Percentiles rank a stretch among this genome's conserved stretches.
phyloP scores from a whole-genome alignment of 1,140 invertebrate species.

The Drosophila pruinosa region DNA sequence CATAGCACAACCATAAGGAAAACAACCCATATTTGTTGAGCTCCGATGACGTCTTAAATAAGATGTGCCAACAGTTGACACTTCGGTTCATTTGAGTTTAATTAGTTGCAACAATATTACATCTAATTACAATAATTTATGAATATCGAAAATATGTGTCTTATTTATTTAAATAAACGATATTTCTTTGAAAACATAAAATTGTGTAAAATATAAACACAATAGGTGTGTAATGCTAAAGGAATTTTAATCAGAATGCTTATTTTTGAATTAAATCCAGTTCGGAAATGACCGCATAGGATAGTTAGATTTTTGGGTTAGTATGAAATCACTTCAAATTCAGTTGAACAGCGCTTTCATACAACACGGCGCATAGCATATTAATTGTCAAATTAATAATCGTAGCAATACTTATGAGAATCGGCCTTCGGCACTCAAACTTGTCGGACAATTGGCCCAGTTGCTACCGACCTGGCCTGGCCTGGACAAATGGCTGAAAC shows the following conservation, averaged over 20 bases:
- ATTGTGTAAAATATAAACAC: too few species aligned
- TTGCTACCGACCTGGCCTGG: conserved; percentile 12
- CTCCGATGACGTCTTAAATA: conserved; percentile 12
- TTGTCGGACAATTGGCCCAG: conserved; percentile 47
- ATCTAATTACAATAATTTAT: not conserved
- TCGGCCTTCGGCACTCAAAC: conserved; percentile 43
- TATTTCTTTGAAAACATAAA: not conserved
- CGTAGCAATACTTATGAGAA: conserved; percentile 23
- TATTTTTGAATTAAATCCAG: not conserved
- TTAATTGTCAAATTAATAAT: conserved; percentile 51
- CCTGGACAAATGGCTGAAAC: conserved; percentile 24
- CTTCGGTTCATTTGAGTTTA: not conserved
- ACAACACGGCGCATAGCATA: conserved; percentile 36
- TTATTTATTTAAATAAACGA: not conserved
- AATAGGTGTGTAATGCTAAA: too few species aligned
- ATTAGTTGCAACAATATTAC: not conserved
- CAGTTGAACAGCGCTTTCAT: not conserved
- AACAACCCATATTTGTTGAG: conserved; percentile 18
- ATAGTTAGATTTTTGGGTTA: not conserved
- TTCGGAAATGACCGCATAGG: not conserved
- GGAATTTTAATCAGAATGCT: too few species aligned
- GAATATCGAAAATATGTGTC: not conserved
- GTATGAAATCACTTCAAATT: not conserved
- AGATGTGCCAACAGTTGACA: not conserved
- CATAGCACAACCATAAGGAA: conserved; percentile 33